Conservation (phyloP, 2,888 invertebrate species). For the Deilephila elpenor region DNA sequence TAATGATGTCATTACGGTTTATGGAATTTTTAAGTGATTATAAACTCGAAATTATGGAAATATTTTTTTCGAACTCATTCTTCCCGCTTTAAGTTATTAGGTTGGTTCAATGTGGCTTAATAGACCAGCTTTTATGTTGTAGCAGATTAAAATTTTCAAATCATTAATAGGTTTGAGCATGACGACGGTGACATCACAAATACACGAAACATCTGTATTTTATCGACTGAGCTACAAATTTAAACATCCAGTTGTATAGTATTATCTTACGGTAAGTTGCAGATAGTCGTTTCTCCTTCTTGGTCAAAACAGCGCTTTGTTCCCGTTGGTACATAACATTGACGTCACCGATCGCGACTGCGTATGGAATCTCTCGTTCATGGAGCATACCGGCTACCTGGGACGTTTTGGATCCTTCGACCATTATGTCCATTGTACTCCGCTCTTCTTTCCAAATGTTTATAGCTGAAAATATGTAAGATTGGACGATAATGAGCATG, state of each 20-base stretch:
- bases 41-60: background rate
- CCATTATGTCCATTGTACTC: constrained; percentile 76
- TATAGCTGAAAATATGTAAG: constrained; percentile 47
- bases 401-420: constrained; percentile 57
- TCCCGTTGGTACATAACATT: constrained; percentile 54
- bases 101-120: background rate
- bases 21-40: background rate
- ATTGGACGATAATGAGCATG: background rate
- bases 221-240: background rate
- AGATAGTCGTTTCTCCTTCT: constrained; percentile 36
- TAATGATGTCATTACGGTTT: background rate
- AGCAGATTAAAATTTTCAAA: too few relatives aligned
- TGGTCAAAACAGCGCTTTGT: constrained; percentile 42
- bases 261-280: constrained; percentile 43
- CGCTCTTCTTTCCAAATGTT: constrained; percentile 76
- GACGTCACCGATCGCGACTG: constrained; percentile 67
- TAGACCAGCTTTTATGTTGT: background rate
- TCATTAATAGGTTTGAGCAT: too few relatives aligned
- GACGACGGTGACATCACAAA: too few relatives aligned
- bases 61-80: too few relatives aligned
- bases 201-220: too few relatives aligned
- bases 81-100: background rate
- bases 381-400: constrained; percentile 70
- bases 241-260: background rate
- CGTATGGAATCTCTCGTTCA: constrained; percentile 69